Conservation (phyloP, 2,888 invertebrate species). For the Marronus borbonicus region DNA sequence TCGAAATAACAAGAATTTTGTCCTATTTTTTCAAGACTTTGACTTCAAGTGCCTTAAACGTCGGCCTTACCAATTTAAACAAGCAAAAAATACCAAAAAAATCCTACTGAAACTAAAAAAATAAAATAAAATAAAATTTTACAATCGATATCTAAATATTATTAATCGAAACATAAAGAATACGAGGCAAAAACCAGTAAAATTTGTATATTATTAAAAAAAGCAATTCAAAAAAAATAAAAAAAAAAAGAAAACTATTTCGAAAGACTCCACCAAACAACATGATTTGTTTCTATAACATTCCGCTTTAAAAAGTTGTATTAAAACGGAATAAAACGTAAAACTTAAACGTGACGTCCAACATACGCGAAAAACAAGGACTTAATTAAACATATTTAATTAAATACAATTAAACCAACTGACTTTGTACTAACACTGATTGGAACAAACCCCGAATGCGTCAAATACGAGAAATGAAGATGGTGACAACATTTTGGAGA, state of each 20-base stretch:
- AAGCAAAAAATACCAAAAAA: constrained; percentile 61
- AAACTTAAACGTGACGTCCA: too few species aligned
- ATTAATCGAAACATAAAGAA: background rate
- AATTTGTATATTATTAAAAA: constrained; percentile 54
- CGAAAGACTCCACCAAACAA: too few species aligned
- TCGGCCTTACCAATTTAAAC: constrained; percentile 66
- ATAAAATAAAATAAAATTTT: constrained; percentile 11
- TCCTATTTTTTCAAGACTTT: constrained; percentile 67
- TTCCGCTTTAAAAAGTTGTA: too few species aligned
- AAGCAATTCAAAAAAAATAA: constrained; percentile 62
- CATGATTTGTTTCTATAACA: too few species aligned
- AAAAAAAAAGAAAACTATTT: constrained; percentile 54
- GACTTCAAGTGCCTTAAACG: constrained; percentile 70
- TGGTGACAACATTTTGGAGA: background rate
- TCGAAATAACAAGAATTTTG: constrained; percentile 53
- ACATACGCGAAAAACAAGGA: too few species aligned
- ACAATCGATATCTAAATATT: constrained; percentile 8
- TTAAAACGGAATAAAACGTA: too few species aligned
- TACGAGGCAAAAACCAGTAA: constrained; percentile 8
- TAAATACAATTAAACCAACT: too few species aligned
- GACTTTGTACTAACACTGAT: too few species aligned
- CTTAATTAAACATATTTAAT: too few species aligned
- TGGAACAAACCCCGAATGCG: constrained; percentile 36
- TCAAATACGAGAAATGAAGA: background rate
- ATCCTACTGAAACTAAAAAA: constrained; percentile 40